phyloP scores from a whole-genome alignment of 2,113 vertebrate species.

The Pomatorhinus ruficollis region DNA sequence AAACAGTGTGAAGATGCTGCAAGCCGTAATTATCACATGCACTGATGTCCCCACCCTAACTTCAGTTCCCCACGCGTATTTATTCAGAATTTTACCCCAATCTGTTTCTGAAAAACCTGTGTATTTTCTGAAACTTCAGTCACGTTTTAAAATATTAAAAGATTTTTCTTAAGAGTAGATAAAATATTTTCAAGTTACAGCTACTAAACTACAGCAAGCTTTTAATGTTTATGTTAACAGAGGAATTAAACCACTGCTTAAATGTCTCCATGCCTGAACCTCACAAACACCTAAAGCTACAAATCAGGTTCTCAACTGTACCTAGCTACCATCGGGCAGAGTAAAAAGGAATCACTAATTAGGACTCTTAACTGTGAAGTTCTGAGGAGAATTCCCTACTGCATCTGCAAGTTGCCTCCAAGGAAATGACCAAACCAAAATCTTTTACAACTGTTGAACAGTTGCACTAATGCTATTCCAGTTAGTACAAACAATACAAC shows the following conservation, averaged over 20 bases:
- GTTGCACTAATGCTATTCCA: background rate
- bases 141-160: background rate
- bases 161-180: background rate
- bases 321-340: background rate
- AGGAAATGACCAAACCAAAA: background rate
- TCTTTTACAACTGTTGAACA: background rate
- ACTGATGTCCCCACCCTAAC: background rate
- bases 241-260: background rate
- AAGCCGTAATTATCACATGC: background rate
- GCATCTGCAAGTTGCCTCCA: background rate
- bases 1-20: background rate
- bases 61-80: background rate
- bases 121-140: background rate
- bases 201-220: background rate
- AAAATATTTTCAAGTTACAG: background rate
- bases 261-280: background rate
- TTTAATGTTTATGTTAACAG: background rate
- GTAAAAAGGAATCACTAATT: background rate
- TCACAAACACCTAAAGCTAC: background rate
- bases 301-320: background rate
- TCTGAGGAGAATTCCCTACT: background rate
- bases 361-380: background rate
- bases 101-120: background rate
- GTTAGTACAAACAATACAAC: background rate
- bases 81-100: background rate